phyloP scores from a whole-genome alignment of 2,113 vertebrate genomes.

The Hippocampus barbouri region DNA sequence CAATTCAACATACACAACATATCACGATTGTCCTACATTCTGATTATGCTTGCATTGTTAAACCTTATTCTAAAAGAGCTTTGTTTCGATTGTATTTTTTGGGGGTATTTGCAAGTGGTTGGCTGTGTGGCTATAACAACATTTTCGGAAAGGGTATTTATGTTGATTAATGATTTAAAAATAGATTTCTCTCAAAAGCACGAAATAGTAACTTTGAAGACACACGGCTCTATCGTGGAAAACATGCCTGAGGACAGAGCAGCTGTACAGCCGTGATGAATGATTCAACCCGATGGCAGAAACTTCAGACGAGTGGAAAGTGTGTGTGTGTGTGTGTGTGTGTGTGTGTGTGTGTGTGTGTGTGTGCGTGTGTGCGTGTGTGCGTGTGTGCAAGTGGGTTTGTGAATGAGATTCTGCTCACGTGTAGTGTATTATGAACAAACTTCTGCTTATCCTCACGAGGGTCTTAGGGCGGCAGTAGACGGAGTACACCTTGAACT shows the following conservation, averaged over 20 bases:
- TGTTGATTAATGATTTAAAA: not conserved
- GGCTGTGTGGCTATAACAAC: not conserved
- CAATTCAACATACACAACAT: too few relatives aligned
- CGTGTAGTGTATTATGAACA: not conserved
- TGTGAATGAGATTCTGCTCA: not conserved
- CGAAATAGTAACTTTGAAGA: conserved; percentile 4
- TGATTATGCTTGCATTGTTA: too few relatives aligned
- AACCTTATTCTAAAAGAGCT: not conserved
- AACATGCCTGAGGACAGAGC: conserved; percentile 26
- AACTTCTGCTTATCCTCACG: not conserved
- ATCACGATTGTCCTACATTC: too few relatives aligned
- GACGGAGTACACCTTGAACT: too few relatives aligned
- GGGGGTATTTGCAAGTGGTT: too few relatives aligned
- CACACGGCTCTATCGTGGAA: conserved; percentile 20
- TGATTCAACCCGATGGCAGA: conserved; percentile 35
- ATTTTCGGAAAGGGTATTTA: not conserved
- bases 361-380: too few relatives aligned
- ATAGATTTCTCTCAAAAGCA: not conserved
- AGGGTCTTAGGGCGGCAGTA: too few relatives aligned
- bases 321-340: too few relatives aligned
- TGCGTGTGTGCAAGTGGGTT: not conserved
- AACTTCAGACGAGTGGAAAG: conserved; percentile 13
- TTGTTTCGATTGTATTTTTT: not conserved
- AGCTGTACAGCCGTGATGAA: conserved; percentile 45
- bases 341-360: too few relatives aligned